phyloP scores from a whole-genome alignment of 2,888 invertebrate species.

The Rhagophthalmus giganteus region DNA sequence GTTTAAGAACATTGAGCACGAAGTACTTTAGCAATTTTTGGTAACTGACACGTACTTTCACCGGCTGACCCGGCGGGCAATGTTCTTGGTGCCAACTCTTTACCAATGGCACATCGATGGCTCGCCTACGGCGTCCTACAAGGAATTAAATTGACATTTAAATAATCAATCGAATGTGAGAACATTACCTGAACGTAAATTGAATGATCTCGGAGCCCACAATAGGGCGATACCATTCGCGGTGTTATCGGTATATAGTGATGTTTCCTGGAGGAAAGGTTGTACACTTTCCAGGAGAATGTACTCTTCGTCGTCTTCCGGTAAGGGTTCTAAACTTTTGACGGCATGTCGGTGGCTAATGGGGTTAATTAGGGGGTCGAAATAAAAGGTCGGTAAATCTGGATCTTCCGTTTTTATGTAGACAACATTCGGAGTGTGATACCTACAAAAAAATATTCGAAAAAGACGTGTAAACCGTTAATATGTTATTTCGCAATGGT shows the following conservation, averaged over 20 bases:
- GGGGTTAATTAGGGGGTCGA: slow-evolving; percentile 98
- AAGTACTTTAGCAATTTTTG: slow-evolving; percentile 98
- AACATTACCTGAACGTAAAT: slow-evolving; percentile 78
- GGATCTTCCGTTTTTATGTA: slow-evolving; percentile 99
- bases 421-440: slow-evolving; percentile 98
- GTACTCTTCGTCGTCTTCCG: slow-evolving; percentile 95
- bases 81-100: slow-evolving; percentile 97
- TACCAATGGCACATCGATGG: slow-evolving; percentile 95
- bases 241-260: slow-evolving; percentile 97
- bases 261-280: slow-evolving; percentile 92
- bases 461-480: not conserved
- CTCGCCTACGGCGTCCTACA: slow-evolving; percentile 85
- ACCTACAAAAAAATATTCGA: slow-evolving; percentile 66
- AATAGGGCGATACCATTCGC: slow-evolving; percentile 96
- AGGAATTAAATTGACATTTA: too few species aligned
- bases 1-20: slow-evolving; percentile 96
- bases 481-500: too few species aligned
- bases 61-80: slow-evolving; percentile 94
- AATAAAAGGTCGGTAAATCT: slow-evolving; percentile 98
- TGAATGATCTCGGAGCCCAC: slow-evolving; percentile 98
- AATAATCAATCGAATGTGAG: not conserved
- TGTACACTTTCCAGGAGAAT: slow-evolving; percentile 86
- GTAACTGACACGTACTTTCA: slow-evolving; percentile 98
- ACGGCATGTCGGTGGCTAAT: slow-evolving; percentile 93
- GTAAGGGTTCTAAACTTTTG: slow-evolving; percentile 79